Evolutionary conservation across 2,113 vertebrate genomes (phyloP).

Genomic region (Psephotus haematonotus): DNA sequence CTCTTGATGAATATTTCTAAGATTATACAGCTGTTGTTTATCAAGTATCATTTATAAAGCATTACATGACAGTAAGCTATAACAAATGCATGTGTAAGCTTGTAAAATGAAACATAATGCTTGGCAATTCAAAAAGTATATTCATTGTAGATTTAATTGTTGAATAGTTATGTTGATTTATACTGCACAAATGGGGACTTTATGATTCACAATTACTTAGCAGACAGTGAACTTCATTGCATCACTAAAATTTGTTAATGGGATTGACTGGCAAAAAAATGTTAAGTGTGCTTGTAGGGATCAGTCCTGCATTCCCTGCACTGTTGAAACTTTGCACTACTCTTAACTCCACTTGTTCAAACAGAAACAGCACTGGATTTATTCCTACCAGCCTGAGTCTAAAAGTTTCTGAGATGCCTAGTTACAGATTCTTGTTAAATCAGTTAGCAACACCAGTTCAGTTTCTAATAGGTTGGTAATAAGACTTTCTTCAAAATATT

Average conservation of each 20-base stretch:
- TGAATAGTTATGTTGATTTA: conserved; percentile 64
- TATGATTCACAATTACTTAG: conserved; percentile 47
- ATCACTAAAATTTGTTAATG: conserved; percentile 27
- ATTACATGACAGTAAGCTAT: conserved; percentile 63
- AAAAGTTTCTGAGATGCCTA: neutral
- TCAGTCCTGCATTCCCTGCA: neutral
- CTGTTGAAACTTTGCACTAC: neutral
- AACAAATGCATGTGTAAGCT: conserved; percentile 56
- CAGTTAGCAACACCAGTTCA: neutral
- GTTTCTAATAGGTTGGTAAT: neutral
- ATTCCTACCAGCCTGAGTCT: neutral
- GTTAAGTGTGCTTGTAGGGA: neutral
- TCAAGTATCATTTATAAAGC: conserved; percentile 70
- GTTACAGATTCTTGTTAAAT: neutral
- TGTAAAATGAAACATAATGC: conserved; percentile 68
- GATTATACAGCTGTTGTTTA: conserved; percentile 65
- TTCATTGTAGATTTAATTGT: conserved; percentile 70
- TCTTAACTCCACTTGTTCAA: neutral
- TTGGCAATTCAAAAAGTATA: conserved; percentile 64
- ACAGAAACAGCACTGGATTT: neutral
- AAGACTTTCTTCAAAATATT: neutral
- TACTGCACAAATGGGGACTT: conserved; percentile 38
- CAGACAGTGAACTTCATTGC: conserved; percentile 43
- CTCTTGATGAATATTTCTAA: conserved; percentile 67
- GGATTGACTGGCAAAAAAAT: neutral